These are phyloP conservation scores for Parapristionchus giblindavisi DNA, from an alignment of 2,888 invertebrate genomes.

Conservation along the genomic window DNA sequence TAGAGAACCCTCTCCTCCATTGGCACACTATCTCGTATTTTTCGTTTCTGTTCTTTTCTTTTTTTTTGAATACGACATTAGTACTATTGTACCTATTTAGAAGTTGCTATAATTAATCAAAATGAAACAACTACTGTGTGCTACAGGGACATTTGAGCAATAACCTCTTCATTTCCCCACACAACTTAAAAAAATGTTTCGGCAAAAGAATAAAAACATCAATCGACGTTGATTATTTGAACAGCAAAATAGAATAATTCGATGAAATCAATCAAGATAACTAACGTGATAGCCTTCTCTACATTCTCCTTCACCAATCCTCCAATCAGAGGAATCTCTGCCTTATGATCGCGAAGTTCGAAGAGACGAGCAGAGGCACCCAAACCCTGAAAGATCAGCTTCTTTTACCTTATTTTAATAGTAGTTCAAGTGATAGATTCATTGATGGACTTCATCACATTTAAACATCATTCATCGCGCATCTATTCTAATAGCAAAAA, in stretches of 20 bases:
- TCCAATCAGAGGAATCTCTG: constrained; percentile 81
- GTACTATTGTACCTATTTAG: too few species aligned
- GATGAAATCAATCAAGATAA: background rate
- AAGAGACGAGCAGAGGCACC: constrained; percentile 90
- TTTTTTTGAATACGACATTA: too few species aligned
- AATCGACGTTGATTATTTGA: background rate
- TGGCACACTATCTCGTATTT: too few species aligned
- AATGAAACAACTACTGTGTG: too few species aligned
- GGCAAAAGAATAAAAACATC: background rate
- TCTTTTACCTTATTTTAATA: background rate
- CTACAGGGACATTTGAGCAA: background rate
- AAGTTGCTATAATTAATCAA: too few species aligned
- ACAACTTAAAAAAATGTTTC: background rate
- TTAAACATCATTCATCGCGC: background rate
- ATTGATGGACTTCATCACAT: too few species aligned
- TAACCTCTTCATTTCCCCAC: background rate
- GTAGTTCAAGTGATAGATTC: background rate
- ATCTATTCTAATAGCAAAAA: background rate
- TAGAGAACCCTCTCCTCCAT: too few species aligned
- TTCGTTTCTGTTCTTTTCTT: too few species aligned
- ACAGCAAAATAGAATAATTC: background rate
- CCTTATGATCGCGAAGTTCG: constrained; percentile 85
- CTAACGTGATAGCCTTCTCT: constrained; percentile 45
- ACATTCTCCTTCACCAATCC: constrained; percentile 51
- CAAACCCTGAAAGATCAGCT: constrained; percentile 75